Percentiles rank a stretch among this genome's conserved stretches.
Conservation (phyloP, 2,113 vertebrate genomes). For the Sturnira hondurensis region DNA sequence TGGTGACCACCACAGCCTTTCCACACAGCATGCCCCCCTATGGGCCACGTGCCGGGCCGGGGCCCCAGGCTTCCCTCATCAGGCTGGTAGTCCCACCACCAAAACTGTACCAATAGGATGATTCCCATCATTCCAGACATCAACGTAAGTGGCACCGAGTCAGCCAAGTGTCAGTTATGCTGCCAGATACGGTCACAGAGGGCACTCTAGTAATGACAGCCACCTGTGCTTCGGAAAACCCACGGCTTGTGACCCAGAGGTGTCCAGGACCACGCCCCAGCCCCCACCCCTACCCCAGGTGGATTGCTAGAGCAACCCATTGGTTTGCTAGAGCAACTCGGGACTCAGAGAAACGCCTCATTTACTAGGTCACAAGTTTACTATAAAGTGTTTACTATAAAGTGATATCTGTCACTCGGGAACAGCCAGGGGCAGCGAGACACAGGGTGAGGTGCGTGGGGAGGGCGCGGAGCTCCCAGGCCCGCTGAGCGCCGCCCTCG, state of each 20-base stretch:
- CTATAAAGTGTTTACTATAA: neutral
- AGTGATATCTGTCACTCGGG: too few species aligned
- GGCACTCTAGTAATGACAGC: too few species aligned
- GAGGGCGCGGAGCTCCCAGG: fast-evolving
- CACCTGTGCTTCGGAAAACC: too few species aligned
- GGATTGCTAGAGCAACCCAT: too few species aligned
- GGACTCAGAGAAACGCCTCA: neutral
- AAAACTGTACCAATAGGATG: too few species aligned
- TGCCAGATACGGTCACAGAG: fast-evolving
- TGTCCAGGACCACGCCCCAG: too few species aligned
- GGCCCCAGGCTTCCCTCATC: fast-evolving
- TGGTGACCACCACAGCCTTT: fast-evolving
- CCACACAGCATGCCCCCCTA: fast-evolving
- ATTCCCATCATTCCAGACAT: neutral
- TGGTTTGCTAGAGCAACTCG: too few species aligned
- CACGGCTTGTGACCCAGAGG: too few species aligned
- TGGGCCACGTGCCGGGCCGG: neutral
- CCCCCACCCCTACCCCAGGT: too few species aligned
- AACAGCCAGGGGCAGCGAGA: neutral
- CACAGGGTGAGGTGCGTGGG: fast-evolving
- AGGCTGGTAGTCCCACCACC: neutral
- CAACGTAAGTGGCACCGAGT: neutral
- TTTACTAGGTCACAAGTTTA: neutral
- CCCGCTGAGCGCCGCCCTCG: fast-evolving
- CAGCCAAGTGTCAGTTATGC: neutral